Evolutionary conservation across 2,113 vertebrate species (phyloP), one percentile per base, ranked within the genome.

Genomic region (Orientallactaga bullata): DNA sequence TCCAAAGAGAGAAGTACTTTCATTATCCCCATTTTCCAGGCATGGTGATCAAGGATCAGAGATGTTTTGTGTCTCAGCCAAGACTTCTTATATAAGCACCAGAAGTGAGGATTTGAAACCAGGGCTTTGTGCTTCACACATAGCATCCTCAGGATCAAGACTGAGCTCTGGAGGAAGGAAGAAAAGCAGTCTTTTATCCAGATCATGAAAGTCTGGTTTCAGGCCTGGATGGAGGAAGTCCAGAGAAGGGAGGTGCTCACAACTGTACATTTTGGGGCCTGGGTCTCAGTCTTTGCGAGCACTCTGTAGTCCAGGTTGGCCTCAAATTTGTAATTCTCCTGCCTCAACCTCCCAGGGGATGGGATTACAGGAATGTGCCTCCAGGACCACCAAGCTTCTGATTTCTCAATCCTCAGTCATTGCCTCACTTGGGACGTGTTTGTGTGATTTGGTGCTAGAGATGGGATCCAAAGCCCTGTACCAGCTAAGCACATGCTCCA

Each of bases 111-210:
- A 58, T 87, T 91, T 39, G 21, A 89, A 87, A 78, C 10, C 26
- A 68, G 32, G 55, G 32, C 35, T 95, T 83, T 18, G 32, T 86
- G 55, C 47, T 91, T 76, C 81, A 87, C 95, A 93, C 42, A 12
- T 66, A 80, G n/a, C 28, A 73, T 5, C 61, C 47, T 80, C 7
- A 23, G 55, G 42, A 89, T 89, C 28, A 80, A 87, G 89, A 93
- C 51, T n/a, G 88, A 91, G 39, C 74, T 83, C 35, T 69, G 65
- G 30, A 17, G 58, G 10, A 60, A 60, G 17, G 58, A 81, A 89
- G 77, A 94, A 35, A 95, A 68, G 15, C 2, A 23, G 35, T n/a
- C 35, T 78, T 89, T 94, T 85, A 85, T 55, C 13, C 32, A 79
- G 69, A 78, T 51, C 12, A 21, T 61, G 51, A 74, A 73, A 90